A percentile compares a stretch with the other conserved stretches of the same genome.
phyloP scores from a whole-genome alignment of 2,797 vertebrate species.

The Pelodytes ibericus region DNA sequence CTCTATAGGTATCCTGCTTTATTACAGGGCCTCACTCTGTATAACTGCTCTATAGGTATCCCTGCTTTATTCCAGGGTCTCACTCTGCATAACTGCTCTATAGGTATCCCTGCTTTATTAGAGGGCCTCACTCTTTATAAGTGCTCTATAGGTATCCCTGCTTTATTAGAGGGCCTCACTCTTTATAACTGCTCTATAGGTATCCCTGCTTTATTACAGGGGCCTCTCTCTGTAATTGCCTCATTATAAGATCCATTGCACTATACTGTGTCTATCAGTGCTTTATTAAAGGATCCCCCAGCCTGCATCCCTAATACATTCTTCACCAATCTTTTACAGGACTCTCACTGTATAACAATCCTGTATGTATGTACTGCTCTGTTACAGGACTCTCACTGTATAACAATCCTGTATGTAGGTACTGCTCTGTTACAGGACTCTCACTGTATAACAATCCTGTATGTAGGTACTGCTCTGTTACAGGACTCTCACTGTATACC shows the following conservation, averaged over 20 bases:
- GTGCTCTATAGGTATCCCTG: neutral
- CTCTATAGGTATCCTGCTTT: no score
- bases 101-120: neutral
- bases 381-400: no score
- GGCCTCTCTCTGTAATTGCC: neutral
- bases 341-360: neutral
- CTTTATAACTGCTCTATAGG: neutral
- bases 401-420: no score
- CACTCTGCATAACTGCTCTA: neutral
- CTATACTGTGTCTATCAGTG: conserved; percentile 2
- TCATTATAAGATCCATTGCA: neutral
- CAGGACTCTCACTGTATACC: no score
- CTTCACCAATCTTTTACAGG: neutral
- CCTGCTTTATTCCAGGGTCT: no score
- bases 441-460: no score
- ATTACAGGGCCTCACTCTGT: neutral
- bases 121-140: neutral
- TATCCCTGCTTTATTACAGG: no score
- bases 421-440: no score
- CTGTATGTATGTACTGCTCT: neutral
- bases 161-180: no score
- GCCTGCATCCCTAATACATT: neutral
- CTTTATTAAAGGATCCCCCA: conserved; percentile 8
- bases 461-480: no score
- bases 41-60: neutral